Evolutionary conservation across 1,140 invertebrate genomes (phyloP).

Genomic region (Paramacrobiotus metropolitanus): DNA sequence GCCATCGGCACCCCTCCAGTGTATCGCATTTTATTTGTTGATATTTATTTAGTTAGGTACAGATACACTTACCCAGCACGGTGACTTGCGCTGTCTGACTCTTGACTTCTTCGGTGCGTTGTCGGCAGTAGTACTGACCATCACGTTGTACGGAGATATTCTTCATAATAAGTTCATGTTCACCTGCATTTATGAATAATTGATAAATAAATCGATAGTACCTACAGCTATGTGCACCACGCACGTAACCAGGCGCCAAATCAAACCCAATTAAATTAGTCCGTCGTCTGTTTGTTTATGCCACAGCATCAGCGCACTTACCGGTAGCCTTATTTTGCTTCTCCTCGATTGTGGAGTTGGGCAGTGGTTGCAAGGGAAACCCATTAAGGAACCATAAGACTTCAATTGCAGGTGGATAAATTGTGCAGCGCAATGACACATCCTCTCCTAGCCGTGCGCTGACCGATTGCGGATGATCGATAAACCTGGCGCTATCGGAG

Average conservation of each 20-base stretch:
- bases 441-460: background rate
- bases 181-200: background rate
- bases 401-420: background rate
- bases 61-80: background rate
- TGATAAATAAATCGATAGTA: no score
- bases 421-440: background rate
- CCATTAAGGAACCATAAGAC: background rate
- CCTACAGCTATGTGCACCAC: no score
- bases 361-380: background rate
- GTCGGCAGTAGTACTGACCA: background rate
- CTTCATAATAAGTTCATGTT: conserved; percentile 1
- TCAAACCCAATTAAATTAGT: no score
- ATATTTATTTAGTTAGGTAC: no score
- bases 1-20: no score
- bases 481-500: no score
- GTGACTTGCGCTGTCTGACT: background rate
- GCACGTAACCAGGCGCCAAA: no score
- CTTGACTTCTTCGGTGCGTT: background rate
- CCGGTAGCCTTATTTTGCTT: background rate
- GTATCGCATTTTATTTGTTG: no score
- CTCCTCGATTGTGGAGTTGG: background rate
- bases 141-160: background rate
- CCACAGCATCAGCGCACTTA: no score
- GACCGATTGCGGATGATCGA: background rate
- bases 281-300: no score